A percentile compares a stretch with the other conserved stretches of the same genome.
These are phyloP conservation scores for Cotesia vestalis DNA, from an alignment of 1,140 invertebrate genomes.

Conservation along the genomic window DNA sequence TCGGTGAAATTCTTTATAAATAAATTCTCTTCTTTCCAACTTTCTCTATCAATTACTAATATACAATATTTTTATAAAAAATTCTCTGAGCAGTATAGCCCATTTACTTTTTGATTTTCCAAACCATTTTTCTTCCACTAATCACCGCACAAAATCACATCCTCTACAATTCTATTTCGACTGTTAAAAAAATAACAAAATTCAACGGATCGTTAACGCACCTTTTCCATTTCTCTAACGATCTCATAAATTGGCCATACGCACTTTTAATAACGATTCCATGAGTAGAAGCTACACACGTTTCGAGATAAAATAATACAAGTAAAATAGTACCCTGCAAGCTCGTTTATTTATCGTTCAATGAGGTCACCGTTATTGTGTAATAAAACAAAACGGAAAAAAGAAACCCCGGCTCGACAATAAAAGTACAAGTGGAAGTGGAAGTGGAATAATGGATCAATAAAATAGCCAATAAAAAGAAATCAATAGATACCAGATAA, in stretches of 20 bases:
- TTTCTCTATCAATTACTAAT: too few species aligned
- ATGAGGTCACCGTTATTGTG: conserved; percentile 22
- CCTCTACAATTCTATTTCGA: too few species aligned
- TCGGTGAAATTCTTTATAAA: too few species aligned
- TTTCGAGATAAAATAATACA: background rate
- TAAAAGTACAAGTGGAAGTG: background rate
- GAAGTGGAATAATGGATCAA: background rate
- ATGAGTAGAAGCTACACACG: conserved; percentile 8
- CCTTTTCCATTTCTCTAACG: background rate
- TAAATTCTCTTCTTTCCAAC: too few species aligned
- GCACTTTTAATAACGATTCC: conserved; percentile 24
- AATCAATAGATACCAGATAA: background rate
- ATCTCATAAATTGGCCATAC: conserved; percentile 16
- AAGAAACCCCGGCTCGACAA: background rate
- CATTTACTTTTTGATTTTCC: too few species aligned
- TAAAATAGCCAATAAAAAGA: background rate
- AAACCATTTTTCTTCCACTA: too few species aligned
- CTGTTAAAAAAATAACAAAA: too few species aligned
- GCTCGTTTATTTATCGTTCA: conserved; percentile 8
- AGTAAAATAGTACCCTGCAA: background rate
- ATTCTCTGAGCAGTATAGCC: too few species aligned
- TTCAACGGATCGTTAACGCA: too few species aligned
- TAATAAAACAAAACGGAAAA: background rate
- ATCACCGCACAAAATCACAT: too few species aligned
- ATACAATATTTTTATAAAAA: too few species aligned